Base-by-base conservation (phyloP, 2,113 vertebrate genomes). In the Burhinus oedicnemus region DNA sequence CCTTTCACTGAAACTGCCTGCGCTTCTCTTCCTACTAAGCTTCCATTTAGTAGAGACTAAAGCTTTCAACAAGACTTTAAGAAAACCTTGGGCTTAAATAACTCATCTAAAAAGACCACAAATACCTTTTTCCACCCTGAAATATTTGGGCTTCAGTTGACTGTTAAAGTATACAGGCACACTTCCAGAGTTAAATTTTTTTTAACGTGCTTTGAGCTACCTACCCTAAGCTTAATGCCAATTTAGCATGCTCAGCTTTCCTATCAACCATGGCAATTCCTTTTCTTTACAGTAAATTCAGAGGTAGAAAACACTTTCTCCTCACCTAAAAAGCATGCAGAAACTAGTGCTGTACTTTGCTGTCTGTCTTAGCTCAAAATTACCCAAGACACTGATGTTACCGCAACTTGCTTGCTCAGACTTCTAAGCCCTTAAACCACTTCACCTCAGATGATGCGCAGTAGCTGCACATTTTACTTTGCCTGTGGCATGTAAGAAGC, bases 271-370 rank as follows among this genome's bases (percentile, higher is more conserved):
- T 42, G 54, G 54, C 2, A 16, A 94, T 82, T 85, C 79, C 64
- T 92, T 88, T 91, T 49, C 96, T 95, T 96, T 83, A 93, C 78
- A 93, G 78, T 69, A 77, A 90, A 90, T 96, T 80, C 5, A 8
- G 70, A 90, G 78, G 62, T 42, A 95, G 85, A 94, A 95, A 93
- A 83, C 78, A 76, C 92, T 66, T 93, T 93, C 75, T 97, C 95
- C 90, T 96, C 92, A 90, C 92, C 58, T 94, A 92, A 94, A 94
- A 90, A 87, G 90, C 79, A 92, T 94, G 90, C 75, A 94, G 93
- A 72, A 94, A 86, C 78, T 55, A 85, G 74, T 18, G 57, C 78
- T 30, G 36, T 32, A 76, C 58, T 83, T 89, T 29, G 44, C 91
- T 47, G 47, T 70, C 76, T 87, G 25, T 79, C 45, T 85, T 20